These are phyloP conservation scores for Centrocercus urophasianus DNA, from an alignment of 2,113 vertebrate species.

Conservation along the genomic window DNA sequence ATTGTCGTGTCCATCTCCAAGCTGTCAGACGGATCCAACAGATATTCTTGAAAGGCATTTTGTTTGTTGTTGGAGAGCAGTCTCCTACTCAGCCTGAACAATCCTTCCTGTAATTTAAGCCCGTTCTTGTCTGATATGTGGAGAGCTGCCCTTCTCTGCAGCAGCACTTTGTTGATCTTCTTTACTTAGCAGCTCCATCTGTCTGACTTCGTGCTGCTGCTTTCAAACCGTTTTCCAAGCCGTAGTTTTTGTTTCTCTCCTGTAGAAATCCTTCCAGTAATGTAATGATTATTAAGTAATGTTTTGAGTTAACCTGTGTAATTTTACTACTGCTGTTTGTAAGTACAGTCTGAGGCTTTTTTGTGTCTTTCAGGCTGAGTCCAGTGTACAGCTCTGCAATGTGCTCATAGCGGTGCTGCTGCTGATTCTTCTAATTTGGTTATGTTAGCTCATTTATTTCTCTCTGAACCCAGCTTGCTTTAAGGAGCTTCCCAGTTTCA, in stretches of 20 bases:
- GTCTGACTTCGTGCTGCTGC: not conserved
- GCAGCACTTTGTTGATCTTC: not conserved
- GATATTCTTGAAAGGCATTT: not conserved
- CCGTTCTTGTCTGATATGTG: not conserved
- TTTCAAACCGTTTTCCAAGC: not conserved
- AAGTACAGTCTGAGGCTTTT: not conserved
- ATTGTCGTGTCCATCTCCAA: not conserved
- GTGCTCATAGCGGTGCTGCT: not conserved
- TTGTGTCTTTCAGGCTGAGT: not conserved
- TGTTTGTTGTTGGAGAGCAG: not conserved
- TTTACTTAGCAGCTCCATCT: not conserved
- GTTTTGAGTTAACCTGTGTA: not conserved
- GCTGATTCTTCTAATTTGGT: not conserved
- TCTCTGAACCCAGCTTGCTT: not conserved
- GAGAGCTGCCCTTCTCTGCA: not conserved
- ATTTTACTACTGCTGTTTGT: not conserved
- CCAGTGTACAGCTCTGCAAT: not conserved
- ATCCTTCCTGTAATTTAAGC: not conserved
- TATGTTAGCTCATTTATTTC: not conserved
- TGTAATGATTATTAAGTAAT: not conserved
- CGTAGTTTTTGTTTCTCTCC: not conserved
- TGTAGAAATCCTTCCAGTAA: not conserved
- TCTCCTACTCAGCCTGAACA: not conserved
- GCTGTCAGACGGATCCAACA: not conserved
- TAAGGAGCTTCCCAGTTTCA: not conserved